Conservation (phyloP, 2,888 invertebrate species). For the Drosophila aldrichi region DNA sequence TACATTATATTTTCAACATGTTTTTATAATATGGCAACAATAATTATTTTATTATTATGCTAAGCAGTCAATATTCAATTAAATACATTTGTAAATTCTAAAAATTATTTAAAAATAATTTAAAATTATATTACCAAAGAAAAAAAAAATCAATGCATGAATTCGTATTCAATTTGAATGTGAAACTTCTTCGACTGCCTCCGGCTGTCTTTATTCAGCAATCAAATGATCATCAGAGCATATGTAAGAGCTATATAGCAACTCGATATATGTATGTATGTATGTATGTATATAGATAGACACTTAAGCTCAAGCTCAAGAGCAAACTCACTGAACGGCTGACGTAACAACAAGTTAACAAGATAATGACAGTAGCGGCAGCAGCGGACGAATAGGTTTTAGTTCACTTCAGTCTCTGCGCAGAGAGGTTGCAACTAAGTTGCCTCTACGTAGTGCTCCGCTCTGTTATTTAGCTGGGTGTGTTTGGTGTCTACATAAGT, state of each 20-base stretch:
- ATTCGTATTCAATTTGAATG: slow-evolving; percentile 19
- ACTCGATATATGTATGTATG: slow-evolving; percentile 7
- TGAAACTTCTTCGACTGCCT: slow-evolving; percentile 28
- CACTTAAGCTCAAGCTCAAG: slow-evolving; percentile 56
- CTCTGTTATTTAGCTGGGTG: slow-evolving; percentile 73
- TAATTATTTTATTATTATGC: background rate
- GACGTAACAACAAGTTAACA: slow-evolving; percentile 81
- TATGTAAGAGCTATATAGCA: slow-evolving; percentile 33
- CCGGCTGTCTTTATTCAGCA: slow-evolving; percentile 34
- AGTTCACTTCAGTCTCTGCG: slow-evolving; percentile 39
- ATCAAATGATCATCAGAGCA: slow-evolving; percentile 55
- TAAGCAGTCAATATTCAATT: background rate
- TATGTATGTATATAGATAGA: slow-evolving; percentile 8
- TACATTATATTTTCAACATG: too few species aligned
- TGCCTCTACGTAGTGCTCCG: slow-evolving; percentile 57
- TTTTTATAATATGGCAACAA: background rate
- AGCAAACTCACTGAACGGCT: slow-evolving; percentile 70
- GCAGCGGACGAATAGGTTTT: slow-evolving; percentile 55
- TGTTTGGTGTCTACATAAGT: slow-evolving; percentile 26
- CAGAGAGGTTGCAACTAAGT: slow-evolving; percentile 41
- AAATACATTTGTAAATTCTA: background rate
- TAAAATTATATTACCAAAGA: background rate
- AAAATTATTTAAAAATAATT: background rate
- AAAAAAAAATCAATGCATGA: slow-evolving; percentile 13
- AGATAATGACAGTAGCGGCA: slow-evolving; percentile 80